Conservation (phyloP, 1,140 invertebrate genomes). For the Pteromalus puparum region DNA sequence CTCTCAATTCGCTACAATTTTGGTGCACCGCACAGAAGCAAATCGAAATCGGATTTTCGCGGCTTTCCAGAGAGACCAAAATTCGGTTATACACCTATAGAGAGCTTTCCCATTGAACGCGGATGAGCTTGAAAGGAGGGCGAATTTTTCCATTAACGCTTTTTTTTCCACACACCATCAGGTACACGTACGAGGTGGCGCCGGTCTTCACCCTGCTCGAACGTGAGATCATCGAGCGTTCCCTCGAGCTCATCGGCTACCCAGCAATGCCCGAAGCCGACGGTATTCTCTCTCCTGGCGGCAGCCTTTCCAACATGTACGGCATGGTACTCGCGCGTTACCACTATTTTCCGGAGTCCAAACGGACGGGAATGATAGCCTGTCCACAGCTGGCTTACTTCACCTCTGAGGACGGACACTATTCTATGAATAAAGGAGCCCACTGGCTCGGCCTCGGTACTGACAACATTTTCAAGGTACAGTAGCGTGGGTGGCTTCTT, state of each 20-base stretch:
- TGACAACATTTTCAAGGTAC: slow-evolving; percentile 76
- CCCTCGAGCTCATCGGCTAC: slow-evolving; percentile 82
- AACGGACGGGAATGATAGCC: slow-evolving; percentile 80
- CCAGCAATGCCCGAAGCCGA: slow-evolving; percentile 76
- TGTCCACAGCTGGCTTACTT: slow-evolving; percentile 81
- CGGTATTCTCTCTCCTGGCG: slow-evolving; percentile 88
- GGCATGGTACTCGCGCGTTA: slow-evolving; percentile 88
- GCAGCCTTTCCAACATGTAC: slow-evolving; percentile 92
- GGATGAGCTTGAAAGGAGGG: too few species aligned
- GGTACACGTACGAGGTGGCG: slow-evolving; percentile 87
- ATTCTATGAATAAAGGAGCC: slow-evolving; percentile 88
- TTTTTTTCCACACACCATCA: slow-evolving; percentile 58
- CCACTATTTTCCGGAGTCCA: slow-evolving; percentile 83
- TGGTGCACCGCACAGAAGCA: too few species aligned
- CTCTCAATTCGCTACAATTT: too few species aligned
- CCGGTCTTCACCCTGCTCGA: slow-evolving; percentile 86
- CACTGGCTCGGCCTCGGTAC: slow-evolving; percentile 89
- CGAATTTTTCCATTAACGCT: too few species aligned
- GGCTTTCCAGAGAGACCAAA: too few species aligned
- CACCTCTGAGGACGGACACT: slow-evolving; percentile 91
- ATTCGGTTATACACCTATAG: too few species aligned
- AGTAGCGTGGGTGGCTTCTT: background rate
- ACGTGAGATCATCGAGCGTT: slow-evolving; percentile 78
- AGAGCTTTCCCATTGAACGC: too few species aligned
- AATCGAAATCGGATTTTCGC: too few species aligned